Evolutionary conservation across 2,797 vertebrate species (phyloP), one percentile per base, ranked within the genome.

Genomic region (Apogon hyalosoma): DNA sequence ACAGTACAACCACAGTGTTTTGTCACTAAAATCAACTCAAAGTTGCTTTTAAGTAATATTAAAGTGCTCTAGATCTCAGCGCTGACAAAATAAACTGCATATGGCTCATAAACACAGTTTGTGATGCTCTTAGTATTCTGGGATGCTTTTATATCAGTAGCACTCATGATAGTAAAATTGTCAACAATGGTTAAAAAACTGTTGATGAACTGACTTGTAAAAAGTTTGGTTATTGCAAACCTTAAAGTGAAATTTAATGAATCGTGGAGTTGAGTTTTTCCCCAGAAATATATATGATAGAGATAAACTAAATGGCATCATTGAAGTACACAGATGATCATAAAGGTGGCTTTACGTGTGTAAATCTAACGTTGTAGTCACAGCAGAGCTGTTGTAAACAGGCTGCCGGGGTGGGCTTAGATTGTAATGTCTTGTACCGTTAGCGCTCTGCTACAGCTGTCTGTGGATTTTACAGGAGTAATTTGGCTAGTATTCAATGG

Each of bases 161-260:
- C 50, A 64, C 69, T 77, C 12, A 5, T 48, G 42, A 56, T 48
- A 66, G 47, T 86, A 80, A 85, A 80, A 75, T 66, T 77, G 68
- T 82, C 74, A 67, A 43, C 54, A 54, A 66, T 53, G 56, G 66
- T 73, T 79, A 54, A 73, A 66, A 79, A 79, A 64, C 11, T 62
- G 28, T 63, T 63, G 64, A 83, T 78, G 63, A 82, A 70, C 48
- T 68, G 49, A 69, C 69, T 77, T 79, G 53, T 65, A 39, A 79
- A 59, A 80, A 70, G 71, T 81, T 80, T 61, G 45, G 56, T 78
- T 76, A 76, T 76, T 75, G 59, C 36, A 42, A 78, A 75, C 61
- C 64, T 82, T 79, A 59, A 59, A 73, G 50, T 73, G 45, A 75
- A 60, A 73, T 82, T 75, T 78, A 54, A 80, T 77, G 45, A 77